Evolutionary conservation across 2,888 invertebrate genomes (phyloP), one percentile per base, ranked within the genome.

Genomic region (Epinotia nisella): DNA sequence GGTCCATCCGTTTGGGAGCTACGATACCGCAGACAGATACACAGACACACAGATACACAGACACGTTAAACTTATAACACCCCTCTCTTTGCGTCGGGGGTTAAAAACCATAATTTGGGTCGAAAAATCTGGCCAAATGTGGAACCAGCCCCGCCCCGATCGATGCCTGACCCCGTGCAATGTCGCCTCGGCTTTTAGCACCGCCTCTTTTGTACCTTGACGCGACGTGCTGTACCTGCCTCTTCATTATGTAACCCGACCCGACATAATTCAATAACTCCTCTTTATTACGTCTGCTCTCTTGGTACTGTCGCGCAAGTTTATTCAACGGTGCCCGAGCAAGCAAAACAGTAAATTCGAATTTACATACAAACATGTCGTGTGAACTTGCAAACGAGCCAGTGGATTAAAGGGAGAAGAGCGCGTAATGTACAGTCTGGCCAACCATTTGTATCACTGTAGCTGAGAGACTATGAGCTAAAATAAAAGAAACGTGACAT

Each of bases 131-230:
- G 73, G 68, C 69, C 41, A 69, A 69, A 73, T 59, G 62, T 69
- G 73, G 58, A 67, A 39, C 62, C 69, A 9, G 59, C 73, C 73
- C 73, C 73, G 73, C 73, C 81, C 79, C 89, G 90, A 91, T 92
- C 92, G 91, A 92, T 90, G 87, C 81, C 86, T 88, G 89, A 88
- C 90, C 90, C 87, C 87, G 89, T 85, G 85, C 86, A 85, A 86
- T 86, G 84, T 87, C 85, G 80, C 83, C 83, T 87, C 86, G 84
- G 83, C 84, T 87, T 86, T 84, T 83, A 86, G 79, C 83, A 83
- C 80, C 84, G 80, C 81, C 85, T 84, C 82, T 83, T 87, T 83
- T 64, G 59, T 75, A 75, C 75, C 72, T 75, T 85, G 84, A 85
- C 84, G 82, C 79, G 82, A 79, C 68, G 55, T 70, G 53, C 69